These are phyloP conservation scores for Portunus trituberculatus DNA, from an alignment of 1,140 invertebrate genomes.

Conservation along the genomic window DNA sequence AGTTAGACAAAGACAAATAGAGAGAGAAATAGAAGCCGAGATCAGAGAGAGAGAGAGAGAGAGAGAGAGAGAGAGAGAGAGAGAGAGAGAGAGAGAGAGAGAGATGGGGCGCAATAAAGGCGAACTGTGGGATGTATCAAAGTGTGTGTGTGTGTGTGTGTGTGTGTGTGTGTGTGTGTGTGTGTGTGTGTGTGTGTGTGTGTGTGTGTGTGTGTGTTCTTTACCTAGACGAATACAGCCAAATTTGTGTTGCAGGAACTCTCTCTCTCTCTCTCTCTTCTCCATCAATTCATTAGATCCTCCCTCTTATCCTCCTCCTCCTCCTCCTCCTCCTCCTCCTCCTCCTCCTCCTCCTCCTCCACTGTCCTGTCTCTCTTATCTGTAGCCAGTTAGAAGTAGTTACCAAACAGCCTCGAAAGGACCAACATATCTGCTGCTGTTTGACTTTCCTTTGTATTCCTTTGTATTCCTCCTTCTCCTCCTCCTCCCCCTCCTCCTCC, in stretches of 20 bases:
- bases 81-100: conserved; percentile 29
- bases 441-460: no score
- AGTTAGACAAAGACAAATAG: background rate
- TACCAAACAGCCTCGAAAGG: no score
- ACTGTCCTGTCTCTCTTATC: no score
- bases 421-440: no score
- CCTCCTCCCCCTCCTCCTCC: background rate
- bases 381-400: no score
- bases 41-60: background rate
- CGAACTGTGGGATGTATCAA: background rate
- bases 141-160: conserved; percentile 23
- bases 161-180: background rate
- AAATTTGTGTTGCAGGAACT: background rate
- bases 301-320: no score
- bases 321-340: background rate
- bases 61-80: conserved; percentile 35
- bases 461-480: no score
- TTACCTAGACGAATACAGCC: background rate
- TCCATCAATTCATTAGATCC: no score
- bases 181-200: background rate
- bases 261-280: background rate
- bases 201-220: background rate
- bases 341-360: background rate
- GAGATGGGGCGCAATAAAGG: background rate
- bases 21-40: background rate